phyloP scores from a whole-genome alignment of 2,888 invertebrate genomes.

The Andrena haemorrhoa region DNA sequence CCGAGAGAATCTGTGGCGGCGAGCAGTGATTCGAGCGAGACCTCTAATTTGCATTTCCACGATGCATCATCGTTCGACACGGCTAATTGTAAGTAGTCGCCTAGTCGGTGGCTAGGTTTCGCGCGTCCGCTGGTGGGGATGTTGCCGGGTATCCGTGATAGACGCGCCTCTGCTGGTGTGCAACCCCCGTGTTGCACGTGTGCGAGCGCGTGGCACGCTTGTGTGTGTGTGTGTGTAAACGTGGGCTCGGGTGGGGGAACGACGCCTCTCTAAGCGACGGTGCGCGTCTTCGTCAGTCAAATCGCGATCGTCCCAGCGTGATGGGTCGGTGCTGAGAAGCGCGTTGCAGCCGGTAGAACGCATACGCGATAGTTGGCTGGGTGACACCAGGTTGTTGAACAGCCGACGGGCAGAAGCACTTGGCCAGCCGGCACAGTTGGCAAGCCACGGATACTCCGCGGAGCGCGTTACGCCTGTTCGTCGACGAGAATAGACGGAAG shows the following conservation, averaged over 20 bases:
- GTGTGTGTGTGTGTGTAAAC: slow-evolving; percentile 25
- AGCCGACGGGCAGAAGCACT: slow-evolving; percentile 10
- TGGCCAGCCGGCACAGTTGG: slow-evolving; percentile 50
- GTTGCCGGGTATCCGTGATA: slow-evolving; percentile 32
- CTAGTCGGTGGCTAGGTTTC: slow-evolving; percentile 26
- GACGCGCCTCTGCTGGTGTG: slow-evolving; percentile 16
- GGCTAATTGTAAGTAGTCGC: slow-evolving; percentile 6
- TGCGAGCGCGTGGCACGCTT: slow-evolving; percentile 27
- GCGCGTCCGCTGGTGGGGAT: slow-evolving; percentile 21
- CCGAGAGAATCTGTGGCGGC: background rate
- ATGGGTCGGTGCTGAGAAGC: slow-evolving; percentile 33
- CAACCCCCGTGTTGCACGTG: slow-evolving; percentile 1
- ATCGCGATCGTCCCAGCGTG: slow-evolving; percentile 76
- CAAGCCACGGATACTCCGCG: slow-evolving; percentile 59
- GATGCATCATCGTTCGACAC: slow-evolving; percentile 47
- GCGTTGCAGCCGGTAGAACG: background rate
- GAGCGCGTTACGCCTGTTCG: slow-evolving; percentile 36
- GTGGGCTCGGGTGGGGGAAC: slow-evolving; percentile 50
- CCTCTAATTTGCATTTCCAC: slow-evolving; percentile 46
- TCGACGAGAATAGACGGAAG: slow-evolving; percentile 68
- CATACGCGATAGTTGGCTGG: background rate
- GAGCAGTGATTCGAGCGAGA: slow-evolving; percentile 39
- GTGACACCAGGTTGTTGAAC: slow-evolving; percentile 7
- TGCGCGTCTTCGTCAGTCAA: slow-evolving; percentile 79
- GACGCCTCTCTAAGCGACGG: slow-evolving; percentile 70